Base-by-base conservation (phyloP, 1,140 invertebrate genomes). In the Atta colombica region DNA sequence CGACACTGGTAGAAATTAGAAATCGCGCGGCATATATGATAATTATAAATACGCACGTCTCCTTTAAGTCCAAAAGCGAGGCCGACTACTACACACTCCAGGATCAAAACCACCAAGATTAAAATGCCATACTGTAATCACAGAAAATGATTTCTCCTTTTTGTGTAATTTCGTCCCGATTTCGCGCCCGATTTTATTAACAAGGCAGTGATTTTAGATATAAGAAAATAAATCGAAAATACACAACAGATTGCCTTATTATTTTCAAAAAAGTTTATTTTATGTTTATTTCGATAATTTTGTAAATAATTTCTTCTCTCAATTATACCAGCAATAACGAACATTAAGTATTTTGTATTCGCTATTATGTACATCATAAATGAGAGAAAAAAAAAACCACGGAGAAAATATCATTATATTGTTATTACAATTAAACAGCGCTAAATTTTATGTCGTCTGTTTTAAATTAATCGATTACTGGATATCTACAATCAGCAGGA, bases 81-180 rank as follows among this genome's bases (percentile, higher is more conserved):
- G 55, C 97, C 97, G 60, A 96, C 97, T 78, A 96, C 97, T 21
- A 97, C 96, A 82, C 98, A 96, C 95, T 98, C 97, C 88, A 97
- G 95, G 60, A 97, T 94, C 87, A 98, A 94, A 88, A 98, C 96
- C 18, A 97, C 88, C 18, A 98, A 95, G 91, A 98, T 96, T 86
- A 97, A 96, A 80, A 97, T 95, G 84, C 97, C 97, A 93, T 98
- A 98, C 97, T 97, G 92, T 14, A 96, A 96, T 86, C 75, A 86
- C 88, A 93, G 87, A 85, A 84, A 65, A 82, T 1, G 8, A 61
- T 61, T 25, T 49, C 45, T 1, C 49, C 0, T 25, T 3, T 49
- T n/a, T 53, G 31, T 39, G 10, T 77, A 77, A 77, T 35, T 25
- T 6, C 39, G n/a, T 68, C 21, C 39, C 28, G 6, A 80, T 14